A percentile compares a stretch with the other conserved stretches of the same genome.
phyloP scores from a whole-genome alignment of 1,140 invertebrate genomes.

The Zaprionus gabonicus region DNA sequence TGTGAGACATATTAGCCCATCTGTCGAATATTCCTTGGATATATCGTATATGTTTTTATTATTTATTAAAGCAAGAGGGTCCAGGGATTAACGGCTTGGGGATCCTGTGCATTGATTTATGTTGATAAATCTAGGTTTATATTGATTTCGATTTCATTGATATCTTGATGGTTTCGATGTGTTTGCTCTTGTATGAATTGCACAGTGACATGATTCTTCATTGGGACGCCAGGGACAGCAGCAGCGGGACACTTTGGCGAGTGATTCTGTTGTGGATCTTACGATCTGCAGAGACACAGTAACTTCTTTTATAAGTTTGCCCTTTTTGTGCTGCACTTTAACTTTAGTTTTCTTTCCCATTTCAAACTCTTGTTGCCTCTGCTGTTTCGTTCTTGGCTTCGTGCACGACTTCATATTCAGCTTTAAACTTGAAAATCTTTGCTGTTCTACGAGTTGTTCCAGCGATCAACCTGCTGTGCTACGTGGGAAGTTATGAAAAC shows the following conservation, averaged over 20 bases:
- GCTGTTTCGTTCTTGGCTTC: constrained; percentile 6
- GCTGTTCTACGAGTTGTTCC: constrained; percentile 63
- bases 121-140: no score
- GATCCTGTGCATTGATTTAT: no score
- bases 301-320: constrained; percentile 5
- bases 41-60: background rate
- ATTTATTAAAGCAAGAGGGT: no score
- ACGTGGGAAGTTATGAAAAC: constrained; percentile 64
- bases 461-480: constrained; percentile 52
- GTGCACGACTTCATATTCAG: constrained; percentile 54
- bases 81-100: no score
- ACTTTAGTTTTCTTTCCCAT: constrained; percentile 7
- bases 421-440: constrained; percentile 74
- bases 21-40: background rate
- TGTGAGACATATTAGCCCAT: background rate
- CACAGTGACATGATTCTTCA: constrained; percentile 29
- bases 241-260: constrained; percentile 15
- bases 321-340: constrained; percentile 25
- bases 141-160: background rate
- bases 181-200: constrained; percentile 54
- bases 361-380: background rate
- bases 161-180: constrained; percentile 9
- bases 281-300: constrained; percentile 10
- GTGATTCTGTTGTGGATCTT: constrained; percentile 15
- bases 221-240: background rate